Conservation (phyloP, 1,140 invertebrate species). For the Hylyphantes graminicola region DNA sequence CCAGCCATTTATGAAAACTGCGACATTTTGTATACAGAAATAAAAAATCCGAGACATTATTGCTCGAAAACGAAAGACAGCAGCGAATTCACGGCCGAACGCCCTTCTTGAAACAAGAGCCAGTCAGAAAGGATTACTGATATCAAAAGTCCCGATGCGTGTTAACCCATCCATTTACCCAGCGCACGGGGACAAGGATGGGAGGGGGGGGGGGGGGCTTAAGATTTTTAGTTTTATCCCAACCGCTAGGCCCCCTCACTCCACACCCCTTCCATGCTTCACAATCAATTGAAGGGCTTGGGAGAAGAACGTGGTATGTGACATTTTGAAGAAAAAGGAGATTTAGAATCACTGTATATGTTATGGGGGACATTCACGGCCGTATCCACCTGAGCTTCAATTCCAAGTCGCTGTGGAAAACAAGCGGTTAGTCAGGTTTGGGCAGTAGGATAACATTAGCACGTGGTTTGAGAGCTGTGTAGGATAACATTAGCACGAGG, state of each 20-base stretch:
- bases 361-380: no score
- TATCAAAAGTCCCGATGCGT: slow-evolving; percentile 29
- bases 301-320: no score
- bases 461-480: no score
- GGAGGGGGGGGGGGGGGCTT: neutral
- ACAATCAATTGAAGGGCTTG: slow-evolving; percentile 18
- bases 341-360: no score
- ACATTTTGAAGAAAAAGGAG: no score
- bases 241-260: neutral
- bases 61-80: neutral
- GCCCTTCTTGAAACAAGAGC: neutral
- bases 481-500: no score
- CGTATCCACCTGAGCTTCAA: no score
- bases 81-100: slow-evolving; percentile 9
- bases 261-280: neutral
- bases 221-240: slow-evolving; percentile 25
- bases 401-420: no score
- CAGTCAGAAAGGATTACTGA: slow-evolving; percentile 20
- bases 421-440: no score
- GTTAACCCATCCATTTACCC: slow-evolving; percentile 43
- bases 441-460: no score
- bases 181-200: slow-evolving; percentile 2
- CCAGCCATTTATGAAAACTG: no score
- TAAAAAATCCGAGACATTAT: slow-evolving; percentile 31
- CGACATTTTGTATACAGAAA: neutral